Evolutionary conservation across 1,140 invertebrate genomes (phyloP).

Genomic region (Proctacanthus coquilletti): DNA sequence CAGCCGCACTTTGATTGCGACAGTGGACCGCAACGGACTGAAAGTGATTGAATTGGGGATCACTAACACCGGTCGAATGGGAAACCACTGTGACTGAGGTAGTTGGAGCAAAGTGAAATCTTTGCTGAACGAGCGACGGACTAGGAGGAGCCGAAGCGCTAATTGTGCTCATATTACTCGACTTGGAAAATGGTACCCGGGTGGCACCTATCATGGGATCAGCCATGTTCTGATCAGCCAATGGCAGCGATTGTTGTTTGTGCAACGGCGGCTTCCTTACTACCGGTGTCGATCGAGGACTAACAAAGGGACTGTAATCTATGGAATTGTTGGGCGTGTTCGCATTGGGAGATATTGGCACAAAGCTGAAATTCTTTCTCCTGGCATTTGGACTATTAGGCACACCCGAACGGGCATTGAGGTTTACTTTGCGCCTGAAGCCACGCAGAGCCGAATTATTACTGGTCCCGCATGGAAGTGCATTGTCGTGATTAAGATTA

Average conservation of each 20-base stretch:
- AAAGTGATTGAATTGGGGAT: not conserved
- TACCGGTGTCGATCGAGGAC: slow-evolving; percentile 60
- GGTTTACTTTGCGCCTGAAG: not conserved
- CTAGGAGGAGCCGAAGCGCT: slow-evolving; percentile 28
- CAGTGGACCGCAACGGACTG: not conserved
- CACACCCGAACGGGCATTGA: slow-evolving; percentile 8
- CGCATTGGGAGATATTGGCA: slow-evolving; percentile 57
- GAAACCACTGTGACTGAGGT: not conserved
- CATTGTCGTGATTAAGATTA: not conserved
- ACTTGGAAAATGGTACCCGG: slow-evolving; percentile 17
- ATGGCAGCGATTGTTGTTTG: slow-evolving; percentile 19
- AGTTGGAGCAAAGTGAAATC: slow-evolving; percentile 10
- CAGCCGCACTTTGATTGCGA: not conserved
- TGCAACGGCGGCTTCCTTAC: slow-evolving; percentile 30
- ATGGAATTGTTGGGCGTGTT: slow-evolving; percentile 11
- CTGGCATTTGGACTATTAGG: slow-evolving; percentile 15
- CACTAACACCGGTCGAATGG: not conserved
- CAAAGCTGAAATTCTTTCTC: slow-evolving; percentile 66
- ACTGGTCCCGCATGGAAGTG: not conserved
- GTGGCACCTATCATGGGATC: slow-evolving; percentile 25
- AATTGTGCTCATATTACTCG: slow-evolving; percentile 16
- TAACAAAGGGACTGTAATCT: slow-evolving; percentile 56
- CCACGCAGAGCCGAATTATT: not conserved
- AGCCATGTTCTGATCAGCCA: slow-evolving; percentile 3
- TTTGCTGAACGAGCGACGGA: slow-evolving; percentile 21